Base-by-base conservation (phyloP, 2,113 vertebrate species). In the Prinia subflava region DNA sequence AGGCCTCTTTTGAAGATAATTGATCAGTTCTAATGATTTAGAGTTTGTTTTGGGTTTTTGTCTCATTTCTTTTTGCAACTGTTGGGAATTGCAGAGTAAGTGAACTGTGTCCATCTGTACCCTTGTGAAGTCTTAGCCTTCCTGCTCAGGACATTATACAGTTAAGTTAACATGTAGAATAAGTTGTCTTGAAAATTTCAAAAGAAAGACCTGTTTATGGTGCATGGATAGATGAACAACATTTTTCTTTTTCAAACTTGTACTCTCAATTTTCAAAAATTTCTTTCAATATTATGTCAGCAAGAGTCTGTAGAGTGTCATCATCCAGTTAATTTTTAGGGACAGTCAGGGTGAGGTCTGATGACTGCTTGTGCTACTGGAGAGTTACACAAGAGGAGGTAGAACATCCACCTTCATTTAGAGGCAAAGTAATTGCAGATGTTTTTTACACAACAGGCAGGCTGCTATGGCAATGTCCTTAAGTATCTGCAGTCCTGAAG, bases 51-150 rank as follows among this genome's bases (percentile, higher is more conserved):
- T 22, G 15, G 3, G 8, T 49, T 63, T 37, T 47, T 70, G 46
- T 55, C 3, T 42, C 1, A 39, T 35, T 65, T 89, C 25, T 68
- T 10, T 67, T 88, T 77, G 33, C 0, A 0, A 2, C 35, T 52
- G 5, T 76, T 67, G 42, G 14, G 24, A 78, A 64, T 82, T 87
- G 79, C 25, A 78, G 30, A 49, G 42, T 65, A 69, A 80, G 35
- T 71, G 12, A 78, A 91, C 63, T 59, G 33, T 12, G 19, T 65
- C 69, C 20, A 52, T 7, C 59, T 71, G n/a, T n/a, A 78, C 15
- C n/a, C 39, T 57, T 90, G 42, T 63, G 80, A 69, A 77, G 47
- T 70, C 52, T 64, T 44, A 35, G 15, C 28, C 30, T 31, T 83
- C 46, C 17, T 57, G 11, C 62, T 82, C 65, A 85, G 42, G 68